Evolutionary conservation across 2,113 vertebrate genomes (phyloP), one percentile per base, ranked within the genome.

Genomic region (Hystrix brachyura): DNA sequence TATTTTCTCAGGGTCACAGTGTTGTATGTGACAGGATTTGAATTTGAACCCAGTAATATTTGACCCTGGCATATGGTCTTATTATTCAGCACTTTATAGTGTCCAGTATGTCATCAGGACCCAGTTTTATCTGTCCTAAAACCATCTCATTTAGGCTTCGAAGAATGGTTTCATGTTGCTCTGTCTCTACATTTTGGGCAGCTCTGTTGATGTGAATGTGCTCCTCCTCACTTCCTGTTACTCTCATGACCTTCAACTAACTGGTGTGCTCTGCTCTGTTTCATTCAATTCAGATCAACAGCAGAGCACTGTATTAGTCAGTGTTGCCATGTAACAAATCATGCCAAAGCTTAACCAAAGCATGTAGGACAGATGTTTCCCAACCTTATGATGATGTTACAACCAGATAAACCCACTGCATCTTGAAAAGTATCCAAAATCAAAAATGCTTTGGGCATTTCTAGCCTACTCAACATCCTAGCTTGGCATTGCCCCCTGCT

Each of bases 121-220:
- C 1, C 62, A 60, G 5, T 64, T 55, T n/a, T 32, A 2, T 72
- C 79, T 64, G 76, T 38, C 43, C 55, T n/a, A 3, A 80, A 67
- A 23, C 6, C 8, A 8, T 14, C 8, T 55, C 3, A 2, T 53
- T 64, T 48, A 65, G 23, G 21, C 21, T 64, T 53, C 51, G 32
- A 34, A 53, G 76, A 15, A 21, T 3, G 18, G 34, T 9, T 1
- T 51, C 2, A 0, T 1, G 10, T 27, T n/a, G 34, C 5, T 1
- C 15, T 19, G 25, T 6, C 64, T 69, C 29, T 27, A 2, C 0
- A 7, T 46, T 17, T 38, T 1, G 1, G 43, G 38, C 2, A 27
- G 53, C 38, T 43, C 0, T 4, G 19, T 25, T 0, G 2, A 15
- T 2, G 7, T n/a, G n/a, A 14, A 21, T 5, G 11, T 7, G 7